Percentiles rank a stretch among this genome's conserved stretches.
These are phyloP conservation scores for Cepphus grylle DNA, from an alignment of 2,113 vertebrate genomes.

Conservation along the genomic window DNA sequence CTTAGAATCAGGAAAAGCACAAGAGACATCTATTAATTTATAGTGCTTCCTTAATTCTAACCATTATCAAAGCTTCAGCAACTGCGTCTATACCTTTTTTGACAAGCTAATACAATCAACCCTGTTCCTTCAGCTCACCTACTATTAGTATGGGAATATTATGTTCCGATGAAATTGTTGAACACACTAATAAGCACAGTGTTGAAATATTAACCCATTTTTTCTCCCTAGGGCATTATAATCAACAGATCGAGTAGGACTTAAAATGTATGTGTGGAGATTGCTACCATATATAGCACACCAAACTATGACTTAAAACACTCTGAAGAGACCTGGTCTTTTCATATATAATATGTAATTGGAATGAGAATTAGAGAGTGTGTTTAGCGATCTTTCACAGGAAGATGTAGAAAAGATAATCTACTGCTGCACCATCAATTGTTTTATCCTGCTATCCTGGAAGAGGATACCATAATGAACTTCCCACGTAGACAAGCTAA, in stretches of 20 bases:
- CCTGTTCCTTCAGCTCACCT: not conserved
- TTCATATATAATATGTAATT: not conserved
- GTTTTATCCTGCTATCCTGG: not conserved
- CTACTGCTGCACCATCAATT: not conserved
- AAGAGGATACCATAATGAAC: not conserved
- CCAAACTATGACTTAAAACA: not conserved
- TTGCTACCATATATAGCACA: not conserved
- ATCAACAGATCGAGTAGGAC: not conserved
- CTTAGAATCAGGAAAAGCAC: not conserved
- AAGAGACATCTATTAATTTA: not conserved
- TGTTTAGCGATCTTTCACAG: not conserved
- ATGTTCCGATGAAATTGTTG: not conserved
- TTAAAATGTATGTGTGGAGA: not conserved
- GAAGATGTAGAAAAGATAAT: not conserved
- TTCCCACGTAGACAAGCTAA: not conserved
- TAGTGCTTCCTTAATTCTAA: not conserved
- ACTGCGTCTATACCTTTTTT: not conserved
- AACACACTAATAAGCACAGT: not conserved
- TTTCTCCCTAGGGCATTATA: not conserved
- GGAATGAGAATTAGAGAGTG: not conserved
- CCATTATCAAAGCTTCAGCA: not conserved
- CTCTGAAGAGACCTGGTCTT: not conserved
- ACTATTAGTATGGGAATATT: not conserved
- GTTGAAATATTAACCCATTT: slow-evolving; percentile 52
- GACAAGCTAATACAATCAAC: slow-evolving; percentile 16